Conservation (phyloP, 2,888 invertebrate genomes). For the Drosophila macrothrix region DNA sequence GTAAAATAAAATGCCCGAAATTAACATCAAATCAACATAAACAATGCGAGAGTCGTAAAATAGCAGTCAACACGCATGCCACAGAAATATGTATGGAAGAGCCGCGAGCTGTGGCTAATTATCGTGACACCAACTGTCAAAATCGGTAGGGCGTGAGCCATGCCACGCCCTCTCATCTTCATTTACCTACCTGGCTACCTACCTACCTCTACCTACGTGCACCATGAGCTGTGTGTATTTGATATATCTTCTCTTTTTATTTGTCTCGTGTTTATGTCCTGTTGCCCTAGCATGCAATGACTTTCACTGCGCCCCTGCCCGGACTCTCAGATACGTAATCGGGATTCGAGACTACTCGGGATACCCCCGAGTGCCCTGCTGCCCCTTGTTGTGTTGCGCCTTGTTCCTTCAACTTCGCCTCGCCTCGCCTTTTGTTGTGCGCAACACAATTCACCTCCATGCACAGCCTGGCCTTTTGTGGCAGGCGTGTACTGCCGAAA, state of each 20-base stretch:
- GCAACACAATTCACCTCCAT: slow-evolving; percentile 62
- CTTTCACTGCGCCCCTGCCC: slow-evolving; percentile 62
- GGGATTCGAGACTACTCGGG: not conserved
- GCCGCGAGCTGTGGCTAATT: slow-evolving; percentile 62
- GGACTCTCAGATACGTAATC: slow-evolving; percentile 9
- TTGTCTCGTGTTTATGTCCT: slow-evolving; percentile 43
- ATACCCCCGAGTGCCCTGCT: not conserved
- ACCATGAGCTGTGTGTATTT: slow-evolving; percentile 2
- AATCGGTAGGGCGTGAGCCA: slow-evolving; percentile 30
- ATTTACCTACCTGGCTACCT: slow-evolving; percentile 35
- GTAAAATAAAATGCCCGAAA: slow-evolving; percentile 68
- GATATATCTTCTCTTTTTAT: slow-evolving; percentile 22
- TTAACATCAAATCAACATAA: slow-evolving; percentile 80
- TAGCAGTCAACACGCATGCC: slow-evolving; percentile 67
- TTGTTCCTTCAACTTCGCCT: slow-evolving; percentile 31
- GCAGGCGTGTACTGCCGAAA: slow-evolving; percentile 71
- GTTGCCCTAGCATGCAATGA: slow-evolving; percentile 51
- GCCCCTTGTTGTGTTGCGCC: not conserved
- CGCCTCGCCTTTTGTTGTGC: slow-evolving; percentile 57
- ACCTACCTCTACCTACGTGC: slow-evolving; percentile 3
- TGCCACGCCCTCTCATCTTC: slow-evolving; percentile 61
- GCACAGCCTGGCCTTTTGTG: slow-evolving; percentile 70
- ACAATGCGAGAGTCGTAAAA: slow-evolving; percentile 71
- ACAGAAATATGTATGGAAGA: slow-evolving; percentile 51
- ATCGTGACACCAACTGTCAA: slow-evolving; percentile 80